These are phyloP conservation scores for Brachypteracias leptosomus DNA, from an alignment of 2,113 vertebrate genomes.

Conservation along the genomic window DNA sequence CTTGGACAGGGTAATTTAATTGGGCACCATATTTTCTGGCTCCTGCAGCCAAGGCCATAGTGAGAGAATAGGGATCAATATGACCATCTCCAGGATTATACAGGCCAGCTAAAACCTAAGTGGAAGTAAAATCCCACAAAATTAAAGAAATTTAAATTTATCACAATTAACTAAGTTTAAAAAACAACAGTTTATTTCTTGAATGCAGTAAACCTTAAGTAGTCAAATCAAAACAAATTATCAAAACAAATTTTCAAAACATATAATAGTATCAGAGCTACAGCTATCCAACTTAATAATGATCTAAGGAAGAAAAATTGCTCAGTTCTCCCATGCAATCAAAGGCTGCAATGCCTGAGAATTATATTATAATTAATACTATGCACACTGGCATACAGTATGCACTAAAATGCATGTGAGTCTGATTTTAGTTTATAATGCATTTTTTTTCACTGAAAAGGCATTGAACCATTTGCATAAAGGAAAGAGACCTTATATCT, in stretches of 20 bases:
- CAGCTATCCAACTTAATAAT: neutral
- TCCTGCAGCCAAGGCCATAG: conserved; percentile 96
- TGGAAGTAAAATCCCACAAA: neutral
- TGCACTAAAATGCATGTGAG: neutral
- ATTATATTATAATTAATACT: neutral
- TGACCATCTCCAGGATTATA: conserved; percentile 96
- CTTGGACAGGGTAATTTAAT: conserved; percentile 87
- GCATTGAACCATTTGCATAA: neutral
- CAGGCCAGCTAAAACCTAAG: conserved; percentile 90
- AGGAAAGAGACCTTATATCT: neutral
- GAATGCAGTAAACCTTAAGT: neutral
- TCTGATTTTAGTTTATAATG: neutral
- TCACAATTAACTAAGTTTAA: neutral
- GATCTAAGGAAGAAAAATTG: neutral
- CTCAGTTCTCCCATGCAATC: neutral
- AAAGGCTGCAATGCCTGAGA: neutral
- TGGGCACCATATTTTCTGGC: conserved; percentile 93
- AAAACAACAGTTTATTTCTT: neutral
- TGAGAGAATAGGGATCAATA: conserved; percentile 98
- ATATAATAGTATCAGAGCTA: neutral
- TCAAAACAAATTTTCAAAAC: neutral
- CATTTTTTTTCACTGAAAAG: neutral
- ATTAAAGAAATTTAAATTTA: neutral
- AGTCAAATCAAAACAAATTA: neutral
- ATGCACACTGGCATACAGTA: neutral